phyloP scores from a whole-genome alignment of 2,888 invertebrate species.

The Drosophila villosipedis region DNA sequence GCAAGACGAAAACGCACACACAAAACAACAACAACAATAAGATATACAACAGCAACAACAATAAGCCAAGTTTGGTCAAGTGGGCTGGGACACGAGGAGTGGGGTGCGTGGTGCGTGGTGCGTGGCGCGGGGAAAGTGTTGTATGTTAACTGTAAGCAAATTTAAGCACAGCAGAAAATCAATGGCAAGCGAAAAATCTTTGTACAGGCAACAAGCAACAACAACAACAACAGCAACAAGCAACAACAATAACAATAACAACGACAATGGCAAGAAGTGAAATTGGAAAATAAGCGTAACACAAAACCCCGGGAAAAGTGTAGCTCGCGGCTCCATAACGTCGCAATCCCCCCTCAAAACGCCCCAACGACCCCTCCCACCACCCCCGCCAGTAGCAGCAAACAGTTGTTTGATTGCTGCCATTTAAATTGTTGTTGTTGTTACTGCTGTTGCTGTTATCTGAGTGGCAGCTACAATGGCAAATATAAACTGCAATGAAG shows the following conservation, averaged over 20 bases:
- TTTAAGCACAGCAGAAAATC: slow-evolving; percentile 74
- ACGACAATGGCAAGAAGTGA: slow-evolving; percentile 63
- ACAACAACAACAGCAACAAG: slow-evolving; percentile 8
- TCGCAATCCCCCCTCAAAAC: background rate
- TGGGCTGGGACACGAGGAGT: slow-evolving; percentile 21
- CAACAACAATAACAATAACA: slow-evolving; percentile 25
- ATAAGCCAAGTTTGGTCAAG: slow-evolving; percentile 62
- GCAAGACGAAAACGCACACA: slow-evolving; percentile 51
- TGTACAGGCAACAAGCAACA: slow-evolving; percentile 32
- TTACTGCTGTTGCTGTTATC: slow-evolving; percentile 16
- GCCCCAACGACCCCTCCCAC: background rate
- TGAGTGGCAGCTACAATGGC: slow-evolving; percentile 39
- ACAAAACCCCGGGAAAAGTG: slow-evolving; percentile 75
- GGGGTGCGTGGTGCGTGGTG: background rate
- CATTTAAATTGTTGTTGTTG: slow-evolving; percentile 43
- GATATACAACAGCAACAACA: slow-evolving; percentile 28
- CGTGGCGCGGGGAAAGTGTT: slow-evolving; percentile 4
- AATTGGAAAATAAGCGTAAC: slow-evolving; percentile 84
- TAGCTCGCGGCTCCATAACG: slow-evolving; percentile 48
- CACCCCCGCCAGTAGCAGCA: slow-evolving; percentile 9
- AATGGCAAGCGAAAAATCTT: slow-evolving; percentile 65
- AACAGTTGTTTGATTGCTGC: slow-evolving; percentile 68
- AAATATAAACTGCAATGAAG: slow-evolving; percentile 31
- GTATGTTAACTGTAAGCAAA: slow-evolving; percentile 72
- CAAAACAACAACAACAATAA: slow-evolving; percentile 28